Base-by-base conservation (phyloP, 1,140 invertebrate genomes). In the Atta cephalotes region DNA sequence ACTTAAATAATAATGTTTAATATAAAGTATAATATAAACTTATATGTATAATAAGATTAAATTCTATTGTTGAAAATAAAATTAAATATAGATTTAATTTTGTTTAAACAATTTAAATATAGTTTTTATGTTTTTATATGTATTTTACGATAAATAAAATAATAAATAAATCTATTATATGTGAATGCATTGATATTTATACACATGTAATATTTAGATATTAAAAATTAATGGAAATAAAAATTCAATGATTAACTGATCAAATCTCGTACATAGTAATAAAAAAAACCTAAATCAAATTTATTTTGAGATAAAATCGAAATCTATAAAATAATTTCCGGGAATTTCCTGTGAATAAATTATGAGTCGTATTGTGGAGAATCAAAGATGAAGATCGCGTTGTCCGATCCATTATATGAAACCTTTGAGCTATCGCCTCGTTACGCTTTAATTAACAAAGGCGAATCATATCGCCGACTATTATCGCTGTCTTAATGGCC, bases 401-500 rank as follows among this genome's bases (percentile, higher is more conserved):
- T 21, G 56, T 58, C 70, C n/a, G 70, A 51, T 76, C 56, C 80
- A 49, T 70, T 76, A 74, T 84, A 84, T 76, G 80, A 84, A 62
- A 76, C 39, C 70, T 84, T 84, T 84, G 80, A 84, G 80, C 80
- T 84, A 84, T 76, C 60, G 60, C 76, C 85, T 90, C 88, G 74
- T 76, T 87, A 53, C 68, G 76, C 74, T 88, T 89, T 90, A 90
- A 90, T 89, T 79, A 87, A 89, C 76, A 77, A 87, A 81, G 88
- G 87, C 86, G 88, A 90, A 90, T 86, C 71, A 90, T 90, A 90
- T 90, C 89, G 79, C 31, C 21, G 76, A 87, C 85, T 77, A 90
- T 87, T 88, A 90, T 89, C 76, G 70, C 84, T 9, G 84, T 63
- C 84, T 91, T 81, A 90, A 91, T 90, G 78, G 86, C 74, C 56